Evolutionary conservation across 2,888 invertebrate species (phyloP).

Genomic region (Nemotelus nigrinus): DNA sequence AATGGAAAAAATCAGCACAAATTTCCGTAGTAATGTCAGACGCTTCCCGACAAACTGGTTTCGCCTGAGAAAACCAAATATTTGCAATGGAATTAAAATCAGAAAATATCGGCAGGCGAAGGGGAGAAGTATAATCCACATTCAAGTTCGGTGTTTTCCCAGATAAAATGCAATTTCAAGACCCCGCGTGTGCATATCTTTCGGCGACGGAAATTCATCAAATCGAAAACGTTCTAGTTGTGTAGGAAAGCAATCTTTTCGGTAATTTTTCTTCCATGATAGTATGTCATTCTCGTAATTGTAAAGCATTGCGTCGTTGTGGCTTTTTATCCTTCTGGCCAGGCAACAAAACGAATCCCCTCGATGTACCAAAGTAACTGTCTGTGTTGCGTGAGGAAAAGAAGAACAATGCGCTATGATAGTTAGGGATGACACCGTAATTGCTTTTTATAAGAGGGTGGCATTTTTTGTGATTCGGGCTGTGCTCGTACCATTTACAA

Average conservation of each 20-base stretch:
- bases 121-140: not conserved
- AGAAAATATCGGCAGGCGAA: not conserved
- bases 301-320: slow-evolving; percentile 13
- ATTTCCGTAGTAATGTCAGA: not conserved
- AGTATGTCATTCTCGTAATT: slow-evolving; percentile 27
- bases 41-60: not conserved
- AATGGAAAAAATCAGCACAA: no score
- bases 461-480: not conserved
- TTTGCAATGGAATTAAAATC: slow-evolving; percentile 29
- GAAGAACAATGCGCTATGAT: slow-evolving; percentile 4
- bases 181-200: not conserved
- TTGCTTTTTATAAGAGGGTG: slow-evolving; percentile 45
- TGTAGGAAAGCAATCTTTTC: not conserved
- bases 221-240: not conserved
- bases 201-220: not conserved
- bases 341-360: no score
- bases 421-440: slow-evolving; percentile 38
- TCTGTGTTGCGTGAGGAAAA: not conserved
- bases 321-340: slow-evolving; percentile 17
- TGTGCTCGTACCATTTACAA: not conserved
- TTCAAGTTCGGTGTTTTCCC: not conserved
- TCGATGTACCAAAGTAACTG: no score
- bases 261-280: slow-evolving; percentile 2
- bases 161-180: slow-evolving; percentile 2
- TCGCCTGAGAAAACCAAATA: slow-evolving; percentile 41